Conservation (phyloP, 2,113 vertebrate species). For the Petaurus breviceps region DNA sequence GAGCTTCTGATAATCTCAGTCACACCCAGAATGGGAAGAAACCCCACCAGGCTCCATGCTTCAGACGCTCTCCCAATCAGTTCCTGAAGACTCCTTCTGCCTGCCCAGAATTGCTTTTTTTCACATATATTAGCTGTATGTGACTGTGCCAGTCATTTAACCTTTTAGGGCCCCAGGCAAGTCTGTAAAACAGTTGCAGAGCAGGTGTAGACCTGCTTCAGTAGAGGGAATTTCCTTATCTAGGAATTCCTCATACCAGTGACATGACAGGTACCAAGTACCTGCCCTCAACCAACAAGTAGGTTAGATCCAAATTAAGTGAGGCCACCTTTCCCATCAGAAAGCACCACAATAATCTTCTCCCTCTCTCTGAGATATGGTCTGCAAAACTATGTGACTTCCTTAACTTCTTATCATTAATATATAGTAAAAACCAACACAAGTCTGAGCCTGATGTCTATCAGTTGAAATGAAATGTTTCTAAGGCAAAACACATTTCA, state of each 20-base stretch:
- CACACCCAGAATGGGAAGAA: neutral
- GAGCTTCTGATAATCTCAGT: neutral
- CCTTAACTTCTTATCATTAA: neutral
- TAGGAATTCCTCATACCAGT: neutral
- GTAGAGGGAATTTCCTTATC: neutral
- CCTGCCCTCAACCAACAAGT: neutral
- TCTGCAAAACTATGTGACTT: neutral
- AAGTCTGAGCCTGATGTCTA: neutral
- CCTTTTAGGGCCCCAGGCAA: neutral
- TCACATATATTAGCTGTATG: neutral
- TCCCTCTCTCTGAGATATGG: neutral
- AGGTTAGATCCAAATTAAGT: neutral
- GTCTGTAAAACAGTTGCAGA: neutral
- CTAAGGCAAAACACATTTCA: slow-evolving; percentile 9
- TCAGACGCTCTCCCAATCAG: neutral
- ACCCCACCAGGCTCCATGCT: neutral
- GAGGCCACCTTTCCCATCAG: neutral
- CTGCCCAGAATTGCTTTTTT: neutral
- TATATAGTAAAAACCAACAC: neutral
- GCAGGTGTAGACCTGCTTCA: neutral
- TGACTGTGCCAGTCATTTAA: neutral
- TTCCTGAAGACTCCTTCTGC: neutral
- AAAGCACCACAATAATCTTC: neutral
- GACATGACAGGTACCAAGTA: neutral
- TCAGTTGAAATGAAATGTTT: neutral